Conservation (phyloP, 2,888 invertebrate species). For the Apamea epomidion region DNA sequence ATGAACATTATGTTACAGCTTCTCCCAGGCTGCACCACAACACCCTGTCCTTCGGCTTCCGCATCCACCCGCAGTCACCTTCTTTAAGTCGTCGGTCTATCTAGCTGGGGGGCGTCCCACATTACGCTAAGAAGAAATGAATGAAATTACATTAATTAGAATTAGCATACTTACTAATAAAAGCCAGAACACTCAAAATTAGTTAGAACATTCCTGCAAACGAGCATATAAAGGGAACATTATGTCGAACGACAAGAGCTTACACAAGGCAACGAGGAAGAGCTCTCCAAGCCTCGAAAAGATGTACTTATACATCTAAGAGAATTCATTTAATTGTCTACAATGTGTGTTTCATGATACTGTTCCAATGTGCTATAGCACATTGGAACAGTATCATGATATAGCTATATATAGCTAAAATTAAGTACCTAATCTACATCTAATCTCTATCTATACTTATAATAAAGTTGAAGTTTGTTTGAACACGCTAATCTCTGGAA, state of each 20-base stretch:
- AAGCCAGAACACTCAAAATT: constrained; percentile 24
- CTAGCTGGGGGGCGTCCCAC: background rate
- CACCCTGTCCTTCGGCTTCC: too few relatives aligned
- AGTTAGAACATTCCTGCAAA: constrained; percentile 26
- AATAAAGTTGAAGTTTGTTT: too few relatives aligned
- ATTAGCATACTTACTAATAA: constrained; percentile 5
- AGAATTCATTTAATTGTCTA: background rate
- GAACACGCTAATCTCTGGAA: too few relatives aligned
- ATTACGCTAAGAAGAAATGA: background rate
- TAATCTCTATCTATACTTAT: too few relatives aligned
- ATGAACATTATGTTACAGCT: too few relatives aligned
- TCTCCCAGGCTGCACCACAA: too few relatives aligned
- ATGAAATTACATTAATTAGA: background rate
- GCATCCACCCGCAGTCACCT: too few relatives aligned
- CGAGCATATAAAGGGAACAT: constrained; percentile 32
- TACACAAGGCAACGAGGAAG: constrained; percentile 21
- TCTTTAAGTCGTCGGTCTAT: background rate
- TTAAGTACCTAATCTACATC: background rate
- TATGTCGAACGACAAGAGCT: constrained; percentile 9
- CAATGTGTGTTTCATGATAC: background rate
- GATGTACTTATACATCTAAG: too few relatives aligned
- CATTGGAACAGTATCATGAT: too few relatives aligned
- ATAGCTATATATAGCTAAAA: too few relatives aligned
- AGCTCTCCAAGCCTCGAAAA: constrained; percentile 14
- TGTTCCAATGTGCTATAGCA: too few relatives aligned